Evolutionary conservation across 2,888 invertebrate genomes (phyloP).

Genomic region (Mesorhabditis belari): DNA sequence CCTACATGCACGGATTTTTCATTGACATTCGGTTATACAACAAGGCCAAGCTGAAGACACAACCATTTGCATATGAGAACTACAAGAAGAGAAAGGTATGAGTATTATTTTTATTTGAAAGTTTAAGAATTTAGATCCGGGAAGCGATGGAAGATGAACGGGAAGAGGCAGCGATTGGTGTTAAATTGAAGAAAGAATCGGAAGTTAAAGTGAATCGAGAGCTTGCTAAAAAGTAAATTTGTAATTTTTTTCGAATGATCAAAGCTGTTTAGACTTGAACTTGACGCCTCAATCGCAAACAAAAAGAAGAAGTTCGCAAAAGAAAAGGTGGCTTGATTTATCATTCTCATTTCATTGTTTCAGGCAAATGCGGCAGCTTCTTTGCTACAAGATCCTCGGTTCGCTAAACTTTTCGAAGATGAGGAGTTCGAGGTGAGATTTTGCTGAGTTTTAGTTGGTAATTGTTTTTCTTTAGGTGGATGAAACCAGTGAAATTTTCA

Average conservation of each 20-base stretch:
- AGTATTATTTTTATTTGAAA: not conserved
- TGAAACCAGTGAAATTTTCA: conserved; percentile 22
- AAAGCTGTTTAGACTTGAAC: conserved; percentile 1
- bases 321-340: conserved; percentile 31
- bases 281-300: conserved; percentile 61
- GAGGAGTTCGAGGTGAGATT: conserved; percentile 65
- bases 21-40: conserved; percentile 84
- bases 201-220: conserved; percentile 29
- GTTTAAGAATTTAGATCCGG: conserved; percentile 63
- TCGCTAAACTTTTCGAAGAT: conserved; percentile 78
- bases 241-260: conserved; percentile 15
- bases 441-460: not conserved
- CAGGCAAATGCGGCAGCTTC: conserved; percentile 53
- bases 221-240: conserved; percentile 37
- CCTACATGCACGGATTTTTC: conserved; percentile 98
- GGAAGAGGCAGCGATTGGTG: conserved; percentile 62
- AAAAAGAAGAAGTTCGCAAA: conserved; percentile 22
- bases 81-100: conserved; percentile 63
- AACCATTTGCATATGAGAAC: conserved; percentile 88
- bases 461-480: conserved; percentile 12
- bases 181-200: conserved; percentile 1
- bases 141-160: conserved; percentile 82
- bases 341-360: conserved; percentile 3
- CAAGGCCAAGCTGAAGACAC: conserved; percentile 68
- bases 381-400: conserved; percentile 78